Evolutionary conservation across 2,888 invertebrate species (phyloP).

Genomic region (Synergus umbraculus): DNA sequence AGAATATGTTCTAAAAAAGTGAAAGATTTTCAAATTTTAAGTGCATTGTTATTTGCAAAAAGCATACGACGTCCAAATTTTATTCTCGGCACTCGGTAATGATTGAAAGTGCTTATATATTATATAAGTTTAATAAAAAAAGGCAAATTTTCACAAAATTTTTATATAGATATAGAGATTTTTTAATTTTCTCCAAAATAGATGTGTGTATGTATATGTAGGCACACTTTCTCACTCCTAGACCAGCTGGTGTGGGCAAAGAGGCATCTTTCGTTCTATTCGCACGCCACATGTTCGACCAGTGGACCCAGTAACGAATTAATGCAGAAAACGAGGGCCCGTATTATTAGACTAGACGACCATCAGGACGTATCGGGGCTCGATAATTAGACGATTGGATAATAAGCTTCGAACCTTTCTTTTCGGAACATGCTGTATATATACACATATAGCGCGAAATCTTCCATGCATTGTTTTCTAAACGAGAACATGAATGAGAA

Average conservation of each 20-base stretch:
- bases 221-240: constrained; percentile 66
- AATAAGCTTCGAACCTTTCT: constrained; percentile 52
- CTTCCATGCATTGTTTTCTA: constrained; percentile 2
- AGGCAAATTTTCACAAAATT: too few species aligned
- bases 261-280: constrained; percentile 67
- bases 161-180: too few species aligned
- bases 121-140: too few species aligned
- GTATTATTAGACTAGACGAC: constrained; percentile 66
- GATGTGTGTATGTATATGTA: background rate
- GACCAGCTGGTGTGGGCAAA: constrained; percentile 73
- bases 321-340: constrained; percentile 68
- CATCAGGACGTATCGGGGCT: constrained; percentile 63
- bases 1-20: too few species aligned
- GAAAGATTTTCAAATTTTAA: too few species aligned
- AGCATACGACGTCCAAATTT: too few species aligned
- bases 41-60: too few species aligned
- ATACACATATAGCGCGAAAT: background rate
- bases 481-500: background rate
- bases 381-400: constrained; percentile 69
- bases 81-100: too few species aligned
- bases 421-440: background rate
- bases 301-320: constrained; percentile 66
- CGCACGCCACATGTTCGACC: constrained; percentile 76
- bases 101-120: too few species aligned
- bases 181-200: too few species aligned